A percentile compares a stretch with the other conserved stretches of the same genome.
Conservation (phyloP, 2,888 invertebrate genomes). For the Antheraea assamensis region DNA sequence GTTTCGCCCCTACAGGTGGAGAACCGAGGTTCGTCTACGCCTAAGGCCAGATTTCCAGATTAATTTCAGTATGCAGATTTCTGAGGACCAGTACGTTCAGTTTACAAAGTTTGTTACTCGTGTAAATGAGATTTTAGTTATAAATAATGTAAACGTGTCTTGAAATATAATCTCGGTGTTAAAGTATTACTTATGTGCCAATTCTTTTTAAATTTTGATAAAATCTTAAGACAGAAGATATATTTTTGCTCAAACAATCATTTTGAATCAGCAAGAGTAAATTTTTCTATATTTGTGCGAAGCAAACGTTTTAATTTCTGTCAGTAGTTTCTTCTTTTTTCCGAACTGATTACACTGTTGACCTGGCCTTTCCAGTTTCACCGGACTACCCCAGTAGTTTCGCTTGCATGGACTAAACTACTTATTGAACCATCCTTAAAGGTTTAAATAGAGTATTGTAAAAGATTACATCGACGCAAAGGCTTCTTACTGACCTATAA, state of each 20-base stretch:
- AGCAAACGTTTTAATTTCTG: not conserved
- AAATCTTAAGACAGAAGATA: not conserved
- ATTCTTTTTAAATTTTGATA: not conserved
- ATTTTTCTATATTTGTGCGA: not conserved
- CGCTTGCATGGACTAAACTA: not conserved
- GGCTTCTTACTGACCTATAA: not conserved
- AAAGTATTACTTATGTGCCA: not conserved
- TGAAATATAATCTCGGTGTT: not conserved
- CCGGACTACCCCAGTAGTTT: too few relatives aligned
- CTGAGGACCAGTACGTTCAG: not conserved
- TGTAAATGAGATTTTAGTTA: slow-evolving; percentile 6
- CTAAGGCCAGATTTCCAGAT: slow-evolving; percentile 8
- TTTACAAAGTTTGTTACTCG: slow-evolving; percentile 9
- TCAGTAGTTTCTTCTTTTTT: too few relatives aligned
- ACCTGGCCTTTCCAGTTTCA: too few relatives aligned
- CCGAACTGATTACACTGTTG: too few relatives aligned
- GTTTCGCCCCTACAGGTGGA: slow-evolving; percentile 18
- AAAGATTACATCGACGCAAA: not conserved
- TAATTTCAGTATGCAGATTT: slow-evolving; percentile 8
- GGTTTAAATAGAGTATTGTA: not conserved
- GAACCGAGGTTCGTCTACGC: slow-evolving; percentile 15
- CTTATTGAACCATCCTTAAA: not conserved
- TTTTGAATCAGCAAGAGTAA: not conserved
- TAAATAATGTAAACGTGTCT: slow-evolving; percentile 5
- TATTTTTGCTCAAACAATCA: not conserved